A percentile compares a stretch with the other conserved stretches of the same genome.
Evolutionary conservation across 2,113 vertebrate species (phyloP).

Genomic region (Eulemur macaco): DNA sequence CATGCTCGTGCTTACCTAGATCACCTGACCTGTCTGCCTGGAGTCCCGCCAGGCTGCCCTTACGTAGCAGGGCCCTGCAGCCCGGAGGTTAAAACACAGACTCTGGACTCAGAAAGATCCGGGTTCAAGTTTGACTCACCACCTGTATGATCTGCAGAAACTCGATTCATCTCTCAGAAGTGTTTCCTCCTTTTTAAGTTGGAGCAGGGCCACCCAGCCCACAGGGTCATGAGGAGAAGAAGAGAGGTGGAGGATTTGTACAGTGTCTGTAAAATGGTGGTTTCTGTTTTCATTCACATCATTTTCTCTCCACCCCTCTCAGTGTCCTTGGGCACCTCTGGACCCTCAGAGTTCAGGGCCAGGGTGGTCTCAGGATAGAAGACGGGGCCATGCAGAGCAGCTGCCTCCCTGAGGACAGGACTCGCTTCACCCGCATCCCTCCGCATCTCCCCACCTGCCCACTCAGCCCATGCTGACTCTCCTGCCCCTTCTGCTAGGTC

Average conservation of each 20-base stretch:
- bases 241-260: neutral
- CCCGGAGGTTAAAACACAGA: neutral
- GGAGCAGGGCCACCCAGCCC: neutral
- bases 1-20: neutral
- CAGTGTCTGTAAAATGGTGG: neutral
- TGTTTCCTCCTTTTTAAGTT: neutral
- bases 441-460: neutral
- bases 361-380: neutral
- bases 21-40: neutral
- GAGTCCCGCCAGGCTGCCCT: neutral
- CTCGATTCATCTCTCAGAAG: neutral
- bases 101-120: neutral
- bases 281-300: neutral
- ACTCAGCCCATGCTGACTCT: neutral
- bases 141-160: neutral
- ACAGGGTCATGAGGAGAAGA: neutral
- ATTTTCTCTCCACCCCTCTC: neutral
- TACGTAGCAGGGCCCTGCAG: neutral
- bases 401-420: neutral
- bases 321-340: neutral
- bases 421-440: neutral
- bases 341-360: neutral
- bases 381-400: neutral
- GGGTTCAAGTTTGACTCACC: neutral
- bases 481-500: neutral